Conservation (phyloP, 1,140 invertebrate genomes). For the Leptoteleia sp. region DNA sequence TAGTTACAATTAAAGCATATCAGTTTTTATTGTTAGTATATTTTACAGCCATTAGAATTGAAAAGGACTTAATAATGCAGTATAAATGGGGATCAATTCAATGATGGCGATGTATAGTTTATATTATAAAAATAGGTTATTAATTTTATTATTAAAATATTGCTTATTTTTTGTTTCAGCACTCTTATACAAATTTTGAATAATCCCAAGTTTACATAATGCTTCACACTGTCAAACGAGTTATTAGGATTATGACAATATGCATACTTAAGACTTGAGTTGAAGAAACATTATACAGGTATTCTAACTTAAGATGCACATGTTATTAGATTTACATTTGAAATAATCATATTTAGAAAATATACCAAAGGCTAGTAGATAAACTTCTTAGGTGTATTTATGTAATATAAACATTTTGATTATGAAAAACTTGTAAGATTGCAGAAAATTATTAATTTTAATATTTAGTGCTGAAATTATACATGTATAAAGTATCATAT, state of each 20-base stretch:
- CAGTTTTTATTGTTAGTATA: too few species aligned
- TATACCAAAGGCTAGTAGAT: not conserved
- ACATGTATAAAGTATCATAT: too few species aligned
- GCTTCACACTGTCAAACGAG: conserved; percentile 40
- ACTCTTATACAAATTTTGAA: conserved; percentile 42
- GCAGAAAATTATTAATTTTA: too few species aligned
- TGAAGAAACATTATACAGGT: conserved; percentile 57
- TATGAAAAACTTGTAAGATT: too few species aligned
- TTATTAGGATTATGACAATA: conserved; percentile 61
- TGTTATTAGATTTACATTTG: conserved; percentile 18
- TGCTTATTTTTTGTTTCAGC: conserved; percentile 54
- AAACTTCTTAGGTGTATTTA: conserved; percentile 9
- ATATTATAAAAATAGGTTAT: too few species aligned
- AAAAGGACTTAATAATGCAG: too few species aligned
- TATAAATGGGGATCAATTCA: too few species aligned
- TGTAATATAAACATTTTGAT: not conserved
- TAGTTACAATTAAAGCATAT: too few species aligned
- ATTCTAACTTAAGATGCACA: conserved; percentile 3
- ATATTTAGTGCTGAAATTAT: too few species aligned
- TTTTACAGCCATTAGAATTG: too few species aligned
- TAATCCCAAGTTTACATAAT: conserved; percentile 54
- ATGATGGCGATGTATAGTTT: too few species aligned
- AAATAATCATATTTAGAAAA: conserved; percentile 30
- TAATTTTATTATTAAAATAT: too few species aligned
- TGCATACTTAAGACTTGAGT: conserved; percentile 57